Evolutionary conservation across 2,888 invertebrate genomes (phyloP), one percentile per base, ranked within the genome.

Genomic region (Pristionchus arcanus): DNA sequence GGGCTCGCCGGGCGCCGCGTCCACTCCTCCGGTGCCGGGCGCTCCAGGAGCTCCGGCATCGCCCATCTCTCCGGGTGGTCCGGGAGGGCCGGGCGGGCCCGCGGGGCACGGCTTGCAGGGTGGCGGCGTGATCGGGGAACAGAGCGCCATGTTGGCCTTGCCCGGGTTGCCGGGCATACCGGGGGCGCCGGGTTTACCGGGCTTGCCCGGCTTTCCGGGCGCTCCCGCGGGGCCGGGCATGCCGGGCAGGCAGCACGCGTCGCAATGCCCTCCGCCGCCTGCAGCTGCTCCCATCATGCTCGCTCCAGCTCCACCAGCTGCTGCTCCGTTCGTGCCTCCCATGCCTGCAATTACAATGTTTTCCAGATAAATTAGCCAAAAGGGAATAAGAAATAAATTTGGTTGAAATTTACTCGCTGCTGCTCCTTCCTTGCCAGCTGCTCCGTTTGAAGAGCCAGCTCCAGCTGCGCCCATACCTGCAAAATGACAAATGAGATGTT

Each of bases 1-100:
- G 59, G 90, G 91, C 25, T 91, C 91, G 90, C 94, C 94, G 37
- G 91, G 90, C 74, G 91, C 91, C 91, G 94, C 94, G 19, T 91
- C 90, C 87, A 92, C 91, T 92, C 93, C 93, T 53, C 91, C 85
- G 15, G 90, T 89, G 89, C 93, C 93, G 66, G 92, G 91, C 11
- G 88, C 90, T 86, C 91, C 92, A 25, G 92, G 92, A 31, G 83
- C 87, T 37, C 92, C 92, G 31, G 90, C 89, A n/a, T 90, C 90
- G 90, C 94, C 94, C 59, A 93, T 93, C 34, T 91, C 92, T 88
- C 92, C 92, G 66, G 91, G 91, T 37, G 91, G 91, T 89, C 92
- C 92, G 84, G 91, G 91, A 19, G 90, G 89, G 87, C 92, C 92
- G 71, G 92, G 91, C 49, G 90, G 90, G 83, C 93, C 93, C 89